A percentile compares a stretch with the other conserved stretches of the same genome.
Evolutionary conservation across 1,140 invertebrate genomes (phyloP).

Genomic region (Drosophila sturtevanti): DNA sequence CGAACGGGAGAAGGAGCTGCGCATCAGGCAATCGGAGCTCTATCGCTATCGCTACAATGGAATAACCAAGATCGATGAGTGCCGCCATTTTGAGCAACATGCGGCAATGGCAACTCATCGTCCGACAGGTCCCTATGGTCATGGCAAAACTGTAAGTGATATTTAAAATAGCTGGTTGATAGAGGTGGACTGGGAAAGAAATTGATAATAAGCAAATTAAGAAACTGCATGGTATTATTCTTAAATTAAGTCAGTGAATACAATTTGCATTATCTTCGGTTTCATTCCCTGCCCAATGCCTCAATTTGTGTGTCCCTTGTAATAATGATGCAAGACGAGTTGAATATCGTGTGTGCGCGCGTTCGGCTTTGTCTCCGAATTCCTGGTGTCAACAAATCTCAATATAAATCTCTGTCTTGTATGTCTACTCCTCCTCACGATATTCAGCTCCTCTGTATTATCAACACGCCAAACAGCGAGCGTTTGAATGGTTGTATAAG

Average conservation of each 20-base stretch:
- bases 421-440: slow-evolving; percentile 52
- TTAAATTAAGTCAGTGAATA: too few species aligned
- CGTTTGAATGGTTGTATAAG: slow-evolving; percentile 83
- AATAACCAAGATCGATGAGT: slow-evolving; percentile 90
- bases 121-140: slow-evolving; percentile 76
- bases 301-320: slow-evolving; percentile 11
- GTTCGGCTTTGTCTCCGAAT: slow-evolving; percentile 22
- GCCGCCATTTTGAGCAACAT: slow-evolving; percentile 91
- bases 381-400: slow-evolving; percentile 19
- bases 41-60: slow-evolving; percentile 92
- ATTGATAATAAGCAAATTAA: background rate
- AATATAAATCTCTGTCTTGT: slow-evolving; percentile 63
- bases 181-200: slow-evolving; percentile 15
- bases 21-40: slow-evolving; percentile 91
- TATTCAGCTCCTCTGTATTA: slow-evolving; percentile 83
- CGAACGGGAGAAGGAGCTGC: slow-evolving; percentile 92
- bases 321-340: slow-evolving; percentile 73
- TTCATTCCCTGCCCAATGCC: slow-evolving; percentile 16
- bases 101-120: slow-evolving; percentile 83
- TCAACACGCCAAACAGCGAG: slow-evolving; percentile 82
- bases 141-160: slow-evolving; percentile 82
- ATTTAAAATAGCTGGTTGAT: background rate
- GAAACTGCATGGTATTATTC: too few species aligned
- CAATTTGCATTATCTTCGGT: background rate
- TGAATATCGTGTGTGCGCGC: slow-evolving; percentile 73